Percentiles rank a stretch among this genome's conserved stretches.
Evolutionary conservation across 2,888 invertebrate species (phyloP).

Genomic region (Nymphalis polychloros): DNA sequence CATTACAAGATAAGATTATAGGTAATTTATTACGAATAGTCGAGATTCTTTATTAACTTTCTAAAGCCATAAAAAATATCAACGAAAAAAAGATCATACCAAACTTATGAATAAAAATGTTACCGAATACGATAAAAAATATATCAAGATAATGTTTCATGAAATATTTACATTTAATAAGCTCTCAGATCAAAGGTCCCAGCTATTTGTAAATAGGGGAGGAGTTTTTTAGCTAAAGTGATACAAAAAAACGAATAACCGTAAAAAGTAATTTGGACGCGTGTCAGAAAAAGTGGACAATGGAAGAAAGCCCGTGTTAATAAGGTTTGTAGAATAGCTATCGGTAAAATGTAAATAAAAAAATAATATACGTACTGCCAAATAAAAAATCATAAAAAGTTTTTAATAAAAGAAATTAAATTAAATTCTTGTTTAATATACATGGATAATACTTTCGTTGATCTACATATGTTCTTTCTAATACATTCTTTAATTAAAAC

Average conservation of each 20-base stretch:
- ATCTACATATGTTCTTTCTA: too few species aligned
- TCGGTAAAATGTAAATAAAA: constrained; percentile 9
- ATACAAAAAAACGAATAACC: constrained; percentile 45
- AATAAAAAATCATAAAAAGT: too few species aligned
- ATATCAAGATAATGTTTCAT: constrained; percentile 58
- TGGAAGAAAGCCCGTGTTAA: constrained; percentile 26
- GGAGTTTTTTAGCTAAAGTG: constrained; percentile 60
- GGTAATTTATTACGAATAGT: constrained; percentile 1
- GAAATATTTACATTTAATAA: constrained; percentile 82
- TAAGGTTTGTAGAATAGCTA: constrained; percentile 21
- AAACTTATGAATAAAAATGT: constrained; percentile 36
- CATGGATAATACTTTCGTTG: too few species aligned
- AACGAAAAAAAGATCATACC: constrained; percentile 15
- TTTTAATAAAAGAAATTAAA: too few species aligned
- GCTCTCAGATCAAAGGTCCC: constrained; percentile 79
- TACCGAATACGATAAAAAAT: constrained; percentile 40
- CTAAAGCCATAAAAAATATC: constrained; percentile 7
- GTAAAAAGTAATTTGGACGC: constrained; percentile 60
- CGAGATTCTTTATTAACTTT: constrained; percentile 5
- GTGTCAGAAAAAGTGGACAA: constrained; percentile 55
- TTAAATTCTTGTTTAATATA: too few species aligned
- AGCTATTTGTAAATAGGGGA: constrained; percentile 77
- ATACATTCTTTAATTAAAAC: too few species aligned
- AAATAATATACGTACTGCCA: background rate
- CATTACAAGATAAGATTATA: constrained; percentile 1